Base-by-base conservation (phyloP, 2,113 vertebrate species). In the Cheirogaleus medius region DNA sequence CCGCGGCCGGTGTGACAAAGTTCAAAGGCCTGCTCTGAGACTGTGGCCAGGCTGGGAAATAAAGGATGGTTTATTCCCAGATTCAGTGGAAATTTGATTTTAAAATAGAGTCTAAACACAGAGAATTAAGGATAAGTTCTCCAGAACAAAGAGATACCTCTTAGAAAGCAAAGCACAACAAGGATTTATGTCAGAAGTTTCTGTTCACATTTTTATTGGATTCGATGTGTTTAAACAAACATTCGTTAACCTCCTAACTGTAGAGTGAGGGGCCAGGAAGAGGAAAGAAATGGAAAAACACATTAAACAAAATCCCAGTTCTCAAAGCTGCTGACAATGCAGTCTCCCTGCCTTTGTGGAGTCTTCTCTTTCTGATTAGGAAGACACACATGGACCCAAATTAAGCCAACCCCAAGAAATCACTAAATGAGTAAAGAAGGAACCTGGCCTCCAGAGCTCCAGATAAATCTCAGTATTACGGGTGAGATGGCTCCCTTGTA, bases 41-140 rank as follows among this genome's bases (percentile, higher is more conserved):
- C 85, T 52, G 23, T 63, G 32, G 78, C 83, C 95, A 94, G 73
- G 47, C 54, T 86, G 73, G 81, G 27, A 91, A 97, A 96, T 63
- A 94, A 97, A 90, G 88, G 39, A 78, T 80, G 49, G 21, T 44
- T 66, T 96, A 71, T 89, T 94, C 88, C 56, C 64, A 77, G 71
- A 47, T 52, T 93, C 39, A 49, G 27, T 87, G 80, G 91, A 90
- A 97, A 94, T 89, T 86, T 93, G 39, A 89, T 94, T 97, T 97
- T 87, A 91, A 97, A 96, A 74, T 47, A 85, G 14, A 77, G 60
- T 81, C 74, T 85, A 66, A 58, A 69, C 39, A 71, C 49, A 76
- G 54, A 93, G 64, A 73, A 94, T 84, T 69, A 97, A 96, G 54
- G 13, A 6, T 86, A 74, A 91, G 20, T 90, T 95, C 63, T 95